Base-by-base conservation (phyloP, 2,888 invertebrate genomes). In the Macaria liturata region DNA sequence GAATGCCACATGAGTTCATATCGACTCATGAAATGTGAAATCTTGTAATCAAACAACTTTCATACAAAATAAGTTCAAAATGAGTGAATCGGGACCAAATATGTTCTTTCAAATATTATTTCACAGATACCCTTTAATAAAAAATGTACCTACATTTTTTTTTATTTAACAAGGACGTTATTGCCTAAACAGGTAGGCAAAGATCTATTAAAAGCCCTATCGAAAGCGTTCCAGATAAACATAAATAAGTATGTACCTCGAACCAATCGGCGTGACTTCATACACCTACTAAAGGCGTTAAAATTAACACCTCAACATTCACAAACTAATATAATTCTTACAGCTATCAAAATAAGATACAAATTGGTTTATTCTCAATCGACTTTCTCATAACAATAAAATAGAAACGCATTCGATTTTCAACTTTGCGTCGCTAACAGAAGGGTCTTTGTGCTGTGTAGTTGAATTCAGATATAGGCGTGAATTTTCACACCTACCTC, bases 401-500 rank as follows among this genome's bases (percentile, higher is more conserved):
- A 49, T 30, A 49, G 4, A 7, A 32, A 3, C 3, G 4, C 72
- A 76, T 54, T 34, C 59, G 1, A 84, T 73, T 73, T 49, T 67
- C 40, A 56, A 69, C 72, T 64, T 68, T 84, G 75, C 49, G 0
- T 0, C 9, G 0, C 47, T 6, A 39, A 0, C 0, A 40, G 76
- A 42, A 84, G 64, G 73, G 80, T 70, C 20, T 55, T 69, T 68
- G 61, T n/a, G 46, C 40, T 60, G 44, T 61, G 54, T 58, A 71
- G 54, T 70, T 68, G 67, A 66, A 67, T 76, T 76, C 66, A 68
- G 68, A 71, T 78, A 84, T 74, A 88, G 87, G 90, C 89, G 91
- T 91, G 78, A 91, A 86, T 86, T 90, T 90, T 91, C 91, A 91
- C 91, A 91, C 91, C 90, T 90, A 52, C 9, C 9, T 0, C 1